Evolutionary conservation across 2,113 vertebrate species (phyloP).

Genomic region (Chaetops frenatus): DNA sequence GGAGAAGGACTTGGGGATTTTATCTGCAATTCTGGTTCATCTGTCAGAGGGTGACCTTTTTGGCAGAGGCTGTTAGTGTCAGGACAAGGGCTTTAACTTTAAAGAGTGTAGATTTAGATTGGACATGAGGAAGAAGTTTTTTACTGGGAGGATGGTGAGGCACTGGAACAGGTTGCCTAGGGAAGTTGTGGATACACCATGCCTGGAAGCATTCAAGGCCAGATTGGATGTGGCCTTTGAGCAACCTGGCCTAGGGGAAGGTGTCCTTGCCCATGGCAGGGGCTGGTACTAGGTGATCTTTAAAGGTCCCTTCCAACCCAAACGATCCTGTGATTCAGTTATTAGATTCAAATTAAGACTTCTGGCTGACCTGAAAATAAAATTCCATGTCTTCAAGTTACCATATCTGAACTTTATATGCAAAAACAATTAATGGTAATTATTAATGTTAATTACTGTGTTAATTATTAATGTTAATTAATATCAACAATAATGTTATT

Average conservation of each 20-base stretch:
- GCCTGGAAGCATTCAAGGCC: not conserved
- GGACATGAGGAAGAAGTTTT: not conserved
- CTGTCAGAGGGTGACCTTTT: not conserved
- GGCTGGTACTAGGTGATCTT: not conserved
- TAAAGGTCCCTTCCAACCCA: not conserved
- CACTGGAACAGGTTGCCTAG: not conserved
- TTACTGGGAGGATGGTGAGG: not conserved
- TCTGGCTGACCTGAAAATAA: not conserved
- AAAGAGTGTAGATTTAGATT: not conserved
- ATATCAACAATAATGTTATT: too few relatives aligned
- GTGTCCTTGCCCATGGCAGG: rapidly evolving
- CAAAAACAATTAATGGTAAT: not conserved
- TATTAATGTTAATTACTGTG: too few relatives aligned
- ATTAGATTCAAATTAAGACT: not conserved
- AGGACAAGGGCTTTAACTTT: not conserved
- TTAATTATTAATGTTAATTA: too few relatives aligned
- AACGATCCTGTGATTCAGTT: not conserved
- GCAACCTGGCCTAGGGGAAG: not conserved
- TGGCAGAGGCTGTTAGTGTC: not conserved
- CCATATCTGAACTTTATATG: not conserved
- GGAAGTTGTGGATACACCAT: not conserved
- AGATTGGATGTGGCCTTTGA: not conserved
- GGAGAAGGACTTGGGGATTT: not conserved
- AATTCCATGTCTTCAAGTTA: not conserved
- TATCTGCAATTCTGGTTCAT: not conserved